phyloP scores from a whole-genome alignment of 2,113 vertebrate genomes.

The Aptenodytes forsteri region DNA sequence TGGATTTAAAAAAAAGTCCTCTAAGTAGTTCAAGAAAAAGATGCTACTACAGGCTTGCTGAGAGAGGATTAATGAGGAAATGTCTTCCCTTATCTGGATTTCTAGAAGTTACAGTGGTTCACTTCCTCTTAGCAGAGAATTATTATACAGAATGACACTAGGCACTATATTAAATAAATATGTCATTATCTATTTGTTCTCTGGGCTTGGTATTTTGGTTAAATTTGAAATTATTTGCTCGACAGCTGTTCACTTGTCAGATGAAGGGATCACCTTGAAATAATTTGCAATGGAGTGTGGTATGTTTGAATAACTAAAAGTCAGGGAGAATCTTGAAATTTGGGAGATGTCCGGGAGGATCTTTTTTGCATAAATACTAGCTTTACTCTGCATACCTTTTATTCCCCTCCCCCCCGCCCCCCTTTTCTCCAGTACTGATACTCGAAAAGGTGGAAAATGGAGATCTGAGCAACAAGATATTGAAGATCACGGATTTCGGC shows the following conservation, averaged over 20 bases:
- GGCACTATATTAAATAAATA: neutral
- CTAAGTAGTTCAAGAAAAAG: slow-evolving; percentile 34
- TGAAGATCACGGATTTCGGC: slow-evolving; percentile 99
- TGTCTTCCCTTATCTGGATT: slow-evolving; percentile 48
- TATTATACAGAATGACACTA: neutral
- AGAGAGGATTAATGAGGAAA: slow-evolving; percentile 56
- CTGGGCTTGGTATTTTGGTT: neutral
- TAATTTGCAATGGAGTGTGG: neutral
- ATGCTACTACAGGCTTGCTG: slow-evolving; percentile 36
- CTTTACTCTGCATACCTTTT: slow-evolving; percentile 20
- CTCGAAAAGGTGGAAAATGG: slow-evolving; percentile 93
- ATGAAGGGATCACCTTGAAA: neutral
- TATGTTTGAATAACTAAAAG: neutral
- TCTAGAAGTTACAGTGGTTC: slow-evolving; percentile 69
- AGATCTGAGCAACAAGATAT: slow-evolving; percentile 92
- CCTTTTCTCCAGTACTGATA: slow-evolving; percentile 84
- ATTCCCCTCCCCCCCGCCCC: neutral
- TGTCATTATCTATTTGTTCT: neutral
- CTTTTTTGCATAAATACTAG: neutral
- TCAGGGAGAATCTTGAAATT: neutral
- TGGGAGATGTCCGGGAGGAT: neutral
- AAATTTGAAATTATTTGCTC: neutral
- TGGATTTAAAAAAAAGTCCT: neutral
- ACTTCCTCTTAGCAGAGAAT: neutral
- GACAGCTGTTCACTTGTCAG: neutral